A percentile compares a stretch with the other conserved stretches of the same genome.
Evolutionary conservation across 2,113 vertebrate species (phyloP).

Genomic region (Thunnus thynnus): DNA sequence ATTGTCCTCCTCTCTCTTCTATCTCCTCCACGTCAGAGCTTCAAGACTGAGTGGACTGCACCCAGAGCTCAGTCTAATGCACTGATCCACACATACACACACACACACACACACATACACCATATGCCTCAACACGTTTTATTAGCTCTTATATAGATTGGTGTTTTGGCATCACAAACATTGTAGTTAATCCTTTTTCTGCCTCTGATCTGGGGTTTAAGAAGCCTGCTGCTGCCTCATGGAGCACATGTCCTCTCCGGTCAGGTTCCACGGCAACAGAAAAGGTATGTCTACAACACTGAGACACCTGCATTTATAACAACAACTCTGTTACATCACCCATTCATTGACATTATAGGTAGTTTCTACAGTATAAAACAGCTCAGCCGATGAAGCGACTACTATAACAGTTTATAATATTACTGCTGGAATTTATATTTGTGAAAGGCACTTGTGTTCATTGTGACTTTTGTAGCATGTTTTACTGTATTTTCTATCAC

Average conservation of each 20-base stretch:
- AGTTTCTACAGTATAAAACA: not conserved
- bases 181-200: not conserved
- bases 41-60: not conserved
- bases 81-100: not conserved
- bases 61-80: not conserved
- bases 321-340: not conserved
- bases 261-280: slow-evolving; percentile 67
- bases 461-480: no score
- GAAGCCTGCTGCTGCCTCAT: slow-evolving; percentile 35
- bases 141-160: not conserved
- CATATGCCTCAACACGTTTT: not conserved
- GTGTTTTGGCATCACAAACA: not conserved
- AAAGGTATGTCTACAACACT: slow-evolving; percentile 59
- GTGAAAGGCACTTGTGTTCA: no score
- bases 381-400: not conserved
- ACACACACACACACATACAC: not conserved
- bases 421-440: not conserved
- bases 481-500: no score
- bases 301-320: not conserved
- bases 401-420: not conserved
- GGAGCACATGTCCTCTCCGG: slow-evolving; percentile 78
- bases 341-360: not conserved
- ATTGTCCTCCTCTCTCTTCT: no score
- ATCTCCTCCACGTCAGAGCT: not conserved
- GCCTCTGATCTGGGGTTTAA: slow-evolving; percentile 19